Evolutionary conservation across 2,797 vertebrate genomes (phyloP).

Genomic region (Coccyzus lansbergi): DNA sequence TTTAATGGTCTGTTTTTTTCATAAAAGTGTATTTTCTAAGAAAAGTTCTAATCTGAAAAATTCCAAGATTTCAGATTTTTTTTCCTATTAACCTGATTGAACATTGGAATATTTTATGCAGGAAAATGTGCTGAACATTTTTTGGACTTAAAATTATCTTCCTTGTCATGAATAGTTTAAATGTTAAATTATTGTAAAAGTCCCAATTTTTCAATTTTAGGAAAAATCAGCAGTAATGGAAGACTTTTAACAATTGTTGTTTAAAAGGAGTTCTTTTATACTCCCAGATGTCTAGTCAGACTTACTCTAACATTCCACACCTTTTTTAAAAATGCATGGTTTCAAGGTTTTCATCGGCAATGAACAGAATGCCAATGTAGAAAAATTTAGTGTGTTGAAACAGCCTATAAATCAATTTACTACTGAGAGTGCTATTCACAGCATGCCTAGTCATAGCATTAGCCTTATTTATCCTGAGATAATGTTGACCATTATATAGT

Average conservation of each 20-base stretch:
- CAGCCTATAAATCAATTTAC: not conserved
- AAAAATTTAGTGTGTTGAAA: not conserved
- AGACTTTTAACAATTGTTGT: not conserved
- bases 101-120: not conserved
- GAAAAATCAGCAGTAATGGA: not conserved
- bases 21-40: not conserved
- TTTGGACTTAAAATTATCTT: not conserved
- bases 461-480: not conserved
- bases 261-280: not conserved
- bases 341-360: not conserved
- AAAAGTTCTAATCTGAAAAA: not conserved
- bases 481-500: not conserved
- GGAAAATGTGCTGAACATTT: not conserved
- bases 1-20: not conserved
- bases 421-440: not conserved
- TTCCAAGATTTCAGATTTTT: not conserved
- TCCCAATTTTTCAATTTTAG: fast-evolving
- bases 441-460: not conserved
- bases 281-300: not conserved
- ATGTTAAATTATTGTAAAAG: not conserved
- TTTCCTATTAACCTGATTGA: not conserved
- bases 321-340: not conserved
- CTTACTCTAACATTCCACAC: not conserved
- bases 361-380: not conserved
- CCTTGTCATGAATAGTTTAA: not conserved